Percentiles rank a stretch among this genome's conserved stretches.
Evolutionary conservation across 1,140 invertebrate species (phyloP).

Genomic region (Sycophila sp.): DNA sequence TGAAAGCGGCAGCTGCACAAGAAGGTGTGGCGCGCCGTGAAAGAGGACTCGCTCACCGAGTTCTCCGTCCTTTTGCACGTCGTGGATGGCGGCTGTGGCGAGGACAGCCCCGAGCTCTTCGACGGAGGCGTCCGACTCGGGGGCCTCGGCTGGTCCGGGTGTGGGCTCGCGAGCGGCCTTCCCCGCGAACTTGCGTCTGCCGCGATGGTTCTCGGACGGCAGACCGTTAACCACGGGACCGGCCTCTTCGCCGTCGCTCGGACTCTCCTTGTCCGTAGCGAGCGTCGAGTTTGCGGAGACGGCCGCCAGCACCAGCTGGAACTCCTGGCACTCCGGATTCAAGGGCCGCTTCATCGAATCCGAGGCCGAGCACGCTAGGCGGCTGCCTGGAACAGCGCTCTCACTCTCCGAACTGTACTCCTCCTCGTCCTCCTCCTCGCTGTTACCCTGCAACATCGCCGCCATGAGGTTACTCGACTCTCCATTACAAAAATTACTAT

Average conservation of each 20-base stretch:
- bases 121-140: constrained; percentile 8
- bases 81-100: not conserved
- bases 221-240: constrained; percentile 43
- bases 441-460: constrained; percentile 46
- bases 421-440: constrained; percentile 55
- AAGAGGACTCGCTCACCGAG: constrained; percentile 8
- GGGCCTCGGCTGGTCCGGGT: constrained; percentile 51
- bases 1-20: not conserved
- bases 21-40: not conserved
- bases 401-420: constrained; percentile 59
- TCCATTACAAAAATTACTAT: too few relatives aligned
- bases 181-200: not conserved
- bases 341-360: constrained; percentile 48
- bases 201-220: not conserved
- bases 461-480: too few relatives aligned
- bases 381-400: constrained; percentile 45
- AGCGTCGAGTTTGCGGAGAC: not conserved
- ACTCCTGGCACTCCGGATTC: constrained; percentile 64
- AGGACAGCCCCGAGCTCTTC: not conserved
- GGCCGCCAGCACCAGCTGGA: constrained; percentile 51
- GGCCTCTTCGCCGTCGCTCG: constrained; percentile 41
- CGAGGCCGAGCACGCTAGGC: constrained; percentile 43
- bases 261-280: constrained; percentile 19
- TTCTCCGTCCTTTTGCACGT: constrained; percentile 8
- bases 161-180: constrained; percentile 53